phyloP scores from a whole-genome alignment of 1,140 invertebrate species.

The Kradibia gibbosae region DNA sequence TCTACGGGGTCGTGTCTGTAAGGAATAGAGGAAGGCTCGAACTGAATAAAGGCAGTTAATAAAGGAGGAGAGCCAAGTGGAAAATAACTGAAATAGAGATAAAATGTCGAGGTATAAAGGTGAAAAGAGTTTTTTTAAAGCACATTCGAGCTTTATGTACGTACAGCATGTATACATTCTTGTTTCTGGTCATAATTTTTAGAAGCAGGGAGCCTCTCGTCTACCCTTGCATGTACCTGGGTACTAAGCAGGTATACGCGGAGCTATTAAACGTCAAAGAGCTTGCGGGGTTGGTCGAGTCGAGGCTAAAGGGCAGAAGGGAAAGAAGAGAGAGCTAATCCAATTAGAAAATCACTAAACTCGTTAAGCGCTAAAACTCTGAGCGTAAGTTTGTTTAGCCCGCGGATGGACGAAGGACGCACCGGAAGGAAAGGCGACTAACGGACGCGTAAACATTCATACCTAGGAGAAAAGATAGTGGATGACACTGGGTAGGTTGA shows the following conservation, averaged over 20 bases:
- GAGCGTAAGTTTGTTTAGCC: conserved; percentile 46
- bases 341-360: conserved; percentile 52
- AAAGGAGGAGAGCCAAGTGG: neutral
- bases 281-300: neutral
- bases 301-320: neutral
- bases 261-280: neutral
- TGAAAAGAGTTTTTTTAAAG: neutral
- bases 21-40: neutral
- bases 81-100: neutral
- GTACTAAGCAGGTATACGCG: neutral
- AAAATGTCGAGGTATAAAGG: neutral
- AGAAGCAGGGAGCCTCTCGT: neutral
- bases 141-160: neutral
- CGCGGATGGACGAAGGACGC: neutral
- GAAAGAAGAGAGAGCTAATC: conserved; percentile 10
- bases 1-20: neutral
- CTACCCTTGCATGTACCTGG: neutral
- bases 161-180: too few species aligned
- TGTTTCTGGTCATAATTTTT: conserved; percentile 33
- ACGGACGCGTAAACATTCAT: conserved; percentile 31
- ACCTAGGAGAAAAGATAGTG: neutral
- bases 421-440: neutral
- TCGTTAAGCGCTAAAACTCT: conserved; percentile 47
- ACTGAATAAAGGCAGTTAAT: neutral
- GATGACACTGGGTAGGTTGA: too few species aligned